A percentile compares a stretch with the other conserved stretches of the same genome.
Conservation (phyloP, 2,888 invertebrate species). For the Sarcophaga carnaria region DNA sequence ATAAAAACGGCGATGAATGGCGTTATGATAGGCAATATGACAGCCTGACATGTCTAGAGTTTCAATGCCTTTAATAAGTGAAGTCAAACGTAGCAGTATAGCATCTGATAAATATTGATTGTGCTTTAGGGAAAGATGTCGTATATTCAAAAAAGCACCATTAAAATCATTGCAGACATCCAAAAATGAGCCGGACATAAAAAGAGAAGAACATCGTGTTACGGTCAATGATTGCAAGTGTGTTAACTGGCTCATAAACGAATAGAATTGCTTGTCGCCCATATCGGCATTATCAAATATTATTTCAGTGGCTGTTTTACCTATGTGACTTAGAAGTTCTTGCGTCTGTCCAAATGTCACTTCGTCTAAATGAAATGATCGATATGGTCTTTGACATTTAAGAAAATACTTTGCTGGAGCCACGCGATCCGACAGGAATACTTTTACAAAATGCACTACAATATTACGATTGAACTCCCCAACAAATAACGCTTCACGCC, state of each 20-base stretch:
- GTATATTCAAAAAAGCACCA: conserved; percentile 82
- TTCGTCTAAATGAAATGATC: conserved; percentile 77
- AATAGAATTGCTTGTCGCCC: conserved; percentile 85
- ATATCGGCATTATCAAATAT: conserved; percentile 85
- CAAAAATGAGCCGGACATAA: conserved; percentile 88
- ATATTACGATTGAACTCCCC: conserved; percentile 81
- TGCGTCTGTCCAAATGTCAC: conserved; percentile 79
- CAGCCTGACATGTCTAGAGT: conserved; percentile 86
- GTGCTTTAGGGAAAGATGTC: conserved; percentile 84
- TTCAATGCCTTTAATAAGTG: conserved; percentile 84
- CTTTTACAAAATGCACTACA: conserved; percentile 77
- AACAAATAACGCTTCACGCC: conserved; percentile 87
- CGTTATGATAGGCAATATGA: conserved; percentile 87
- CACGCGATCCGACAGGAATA: conserved; percentile 77
- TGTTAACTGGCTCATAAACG: conserved; percentile 84
- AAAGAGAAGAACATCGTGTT: conserved; percentile 86
- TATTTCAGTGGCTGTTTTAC: conserved; percentile 84
- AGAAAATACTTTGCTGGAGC: conserved; percentile 76
- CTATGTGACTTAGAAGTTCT: conserved; percentile 84
- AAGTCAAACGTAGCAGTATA: conserved; percentile 86
- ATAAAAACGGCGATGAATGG: conserved; percentile 87
- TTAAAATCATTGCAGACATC: conserved; percentile 82
- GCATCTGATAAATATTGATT: conserved; percentile 90
- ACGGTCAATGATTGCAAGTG: conserved; percentile 85
- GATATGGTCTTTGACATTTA: conserved; percentile 75